Base-by-base conservation (phyloP, 92 coral and sea anemone genomes). In the Palythoa heliodiscus region DNA sequence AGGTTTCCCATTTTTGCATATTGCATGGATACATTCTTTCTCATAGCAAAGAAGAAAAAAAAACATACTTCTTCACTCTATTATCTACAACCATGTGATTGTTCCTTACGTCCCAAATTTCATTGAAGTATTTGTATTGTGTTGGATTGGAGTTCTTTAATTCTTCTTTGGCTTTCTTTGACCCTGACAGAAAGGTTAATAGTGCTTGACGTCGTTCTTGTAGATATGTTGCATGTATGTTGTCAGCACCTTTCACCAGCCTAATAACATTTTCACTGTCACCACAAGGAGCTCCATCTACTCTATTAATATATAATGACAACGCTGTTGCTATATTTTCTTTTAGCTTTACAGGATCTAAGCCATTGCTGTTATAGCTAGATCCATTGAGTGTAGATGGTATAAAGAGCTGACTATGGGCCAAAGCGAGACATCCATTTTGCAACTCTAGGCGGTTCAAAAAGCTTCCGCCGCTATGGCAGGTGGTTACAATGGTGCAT, bases 381-480 rank as follows among this genome's bases (percentile, higher is more conserved):
- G 81, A 10, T 4, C 91, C 91, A 82, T 63, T 82, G 12, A 88
- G 70, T 8, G 87, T 88, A 7, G 91, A 88, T 14, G 91, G 87
- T 7, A 88, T 88, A 13, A 85, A 89, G 11, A 71, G 29, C 61
- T 85, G 83, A 20, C 85, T 77, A 35, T 89, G 91, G 2, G 82
- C 91, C 10, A 76, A 48, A 16, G 88, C 84, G 1, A 89, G 68
- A 70, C 91, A 87, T 3, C 82, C 91, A 16, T 88, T 84, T 29
- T 76, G 86, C 12, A 89, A 39, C 77, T 89, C 91, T 0, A 86
- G 84, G 11, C 71, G 52, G 17, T 87, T 90, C 13, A 83, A 22
- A 40, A 83, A 90, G n/a, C 88, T 87, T 1, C 93, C 93, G 63
- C 91, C 91, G 23, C 86, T 82, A 37, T 90, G 91, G n/a, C 87